phyloP scores from a whole-genome alignment of 2,797 vertebrate species.

The Eulemur albifrons region DNA sequence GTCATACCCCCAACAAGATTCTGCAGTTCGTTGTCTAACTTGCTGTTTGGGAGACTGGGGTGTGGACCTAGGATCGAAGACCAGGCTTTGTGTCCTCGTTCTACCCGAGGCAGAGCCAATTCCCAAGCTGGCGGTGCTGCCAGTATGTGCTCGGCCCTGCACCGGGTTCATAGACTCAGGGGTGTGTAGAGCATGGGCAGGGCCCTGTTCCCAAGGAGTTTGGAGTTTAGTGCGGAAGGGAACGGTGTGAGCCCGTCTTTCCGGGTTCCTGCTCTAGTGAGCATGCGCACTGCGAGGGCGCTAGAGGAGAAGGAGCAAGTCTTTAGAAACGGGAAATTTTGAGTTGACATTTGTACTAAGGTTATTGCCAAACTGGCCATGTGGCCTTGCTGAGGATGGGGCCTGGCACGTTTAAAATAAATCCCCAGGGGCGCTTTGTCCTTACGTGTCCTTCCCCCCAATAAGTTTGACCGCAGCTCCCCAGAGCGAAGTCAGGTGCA shows the following conservation, averaged over 20 bases:
- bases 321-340: neutral
- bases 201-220: too few species aligned
- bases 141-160: neutral
- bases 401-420: neutral
- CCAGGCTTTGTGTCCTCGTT: neutral
- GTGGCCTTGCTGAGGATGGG: neutral
- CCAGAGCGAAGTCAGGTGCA: neutral
- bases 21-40: neutral
- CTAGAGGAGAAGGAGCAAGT: neutral
- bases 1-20: neutral
- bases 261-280: neutral
- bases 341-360: neutral
- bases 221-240: neutral
- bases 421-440: neutral
- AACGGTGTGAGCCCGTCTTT: neutral
- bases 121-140: neutral
- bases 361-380: neutral
- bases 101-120: neutral
- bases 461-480: neutral
- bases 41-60: neutral
- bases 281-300: neutral
- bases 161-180: rapidly evolving
- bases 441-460: neutral
- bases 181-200: neutral
- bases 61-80: neutral